A percentile compares a stretch with the other conserved stretches of the same genome.
phyloP scores from a whole-genome alignment of 2,888 invertebrate species.

The Meghimatium bilineatum region DNA sequence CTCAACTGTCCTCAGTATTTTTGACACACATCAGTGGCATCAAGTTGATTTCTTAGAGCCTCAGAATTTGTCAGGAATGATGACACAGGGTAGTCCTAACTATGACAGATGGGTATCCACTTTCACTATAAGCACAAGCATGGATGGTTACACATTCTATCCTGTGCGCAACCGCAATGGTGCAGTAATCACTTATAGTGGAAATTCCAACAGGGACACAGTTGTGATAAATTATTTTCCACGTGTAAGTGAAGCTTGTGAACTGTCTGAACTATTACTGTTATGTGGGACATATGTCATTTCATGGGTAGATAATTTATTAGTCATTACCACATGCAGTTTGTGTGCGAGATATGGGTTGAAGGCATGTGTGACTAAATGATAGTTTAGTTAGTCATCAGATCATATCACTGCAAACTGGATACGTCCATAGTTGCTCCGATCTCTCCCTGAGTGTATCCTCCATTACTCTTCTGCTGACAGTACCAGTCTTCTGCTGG shows the following conservation, averaged over 20 bases:
- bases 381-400: too few relatives aligned
- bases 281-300: too few relatives aligned
- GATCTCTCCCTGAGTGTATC: too few relatives aligned
- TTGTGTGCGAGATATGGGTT: too few relatives aligned
- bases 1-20: constrained; percentile 4
- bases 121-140: constrained; percentile 61
- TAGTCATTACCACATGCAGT: too few relatives aligned
- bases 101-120: constrained; percentile 61
- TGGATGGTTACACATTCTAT: constrained; percentile 64
- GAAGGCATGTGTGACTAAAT: too few relatives aligned
- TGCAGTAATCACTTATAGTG: neutral
- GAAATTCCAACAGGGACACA: constrained; percentile 25
- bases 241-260: constrained; percentile 21
- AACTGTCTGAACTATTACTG: neutral
- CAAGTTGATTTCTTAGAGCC: constrained; percentile 64
- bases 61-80: constrained; percentile 60
- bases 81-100: constrained; percentile 65
- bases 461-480: too few relatives aligned
- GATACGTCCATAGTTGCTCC: too few relatives aligned
- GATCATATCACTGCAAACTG: too few relatives aligned
- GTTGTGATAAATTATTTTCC: constrained; percentile 39
- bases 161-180: constrained; percentile 57
- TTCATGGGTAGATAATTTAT: too few relatives aligned
- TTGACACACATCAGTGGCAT: constrained; percentile 59
- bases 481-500: too few relatives aligned